Evolutionary conservation across 2,888 invertebrate genomes (phyloP).

Genomic region (Eilema caniola): DNA sequence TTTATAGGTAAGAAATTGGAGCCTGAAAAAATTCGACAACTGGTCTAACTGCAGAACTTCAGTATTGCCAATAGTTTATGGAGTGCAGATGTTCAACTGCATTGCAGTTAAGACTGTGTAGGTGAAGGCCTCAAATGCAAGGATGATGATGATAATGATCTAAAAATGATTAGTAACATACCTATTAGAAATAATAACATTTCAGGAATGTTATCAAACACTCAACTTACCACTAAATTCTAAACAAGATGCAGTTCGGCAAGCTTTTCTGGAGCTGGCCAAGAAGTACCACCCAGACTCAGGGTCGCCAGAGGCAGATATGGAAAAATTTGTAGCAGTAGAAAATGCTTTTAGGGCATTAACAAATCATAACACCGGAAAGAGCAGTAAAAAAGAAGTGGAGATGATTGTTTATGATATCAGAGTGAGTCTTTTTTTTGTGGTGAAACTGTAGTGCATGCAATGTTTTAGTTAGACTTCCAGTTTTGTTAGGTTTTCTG

Average conservation of each 20-base stretch:
- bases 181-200: conserved; percentile 25
- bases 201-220: conserved; percentile 89
- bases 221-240: conserved; percentile 90
- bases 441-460: not conserved
- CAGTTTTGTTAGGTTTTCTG: no score
- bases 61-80: no score
- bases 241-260: conserved; percentile 90
- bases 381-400: conserved; percentile 81
- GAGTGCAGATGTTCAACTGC: no score
- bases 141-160: no score
- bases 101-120: no score
- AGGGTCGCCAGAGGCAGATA: conserved; percentile 89
- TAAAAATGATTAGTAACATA: no score
- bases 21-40: no score
- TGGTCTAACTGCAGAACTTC: no score
- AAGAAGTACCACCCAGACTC: conserved; percentile 96
- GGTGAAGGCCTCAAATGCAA: no score
- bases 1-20: no score
- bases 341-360: conserved; percentile 92
- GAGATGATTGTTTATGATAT: conserved; percentile 89
- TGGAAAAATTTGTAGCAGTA: conserved; percentile 91
- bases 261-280: conserved; percentile 91
- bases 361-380: conserved; percentile 88
- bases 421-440: conserved; percentile 71
- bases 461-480: no score